Evolutionary conservation across 2,113 vertebrate species (phyloP).

Genomic region (Sisor rabdophorus): DNA sequence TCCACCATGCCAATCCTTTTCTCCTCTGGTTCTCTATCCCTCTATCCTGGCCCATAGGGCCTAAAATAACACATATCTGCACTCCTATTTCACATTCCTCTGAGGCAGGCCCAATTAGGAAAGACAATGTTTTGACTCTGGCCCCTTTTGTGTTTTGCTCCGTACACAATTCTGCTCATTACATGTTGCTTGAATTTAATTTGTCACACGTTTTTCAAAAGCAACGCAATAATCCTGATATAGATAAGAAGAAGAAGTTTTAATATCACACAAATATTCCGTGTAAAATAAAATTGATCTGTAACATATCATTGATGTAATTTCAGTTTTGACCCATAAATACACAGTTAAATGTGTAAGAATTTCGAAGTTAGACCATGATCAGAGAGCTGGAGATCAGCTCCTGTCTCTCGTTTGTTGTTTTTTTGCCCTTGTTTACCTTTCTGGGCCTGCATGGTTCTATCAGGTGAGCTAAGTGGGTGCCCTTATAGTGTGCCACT

Average conservation of each 20-base stretch:
- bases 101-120: conserved; percentile 28
- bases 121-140: conserved; percentile 51
- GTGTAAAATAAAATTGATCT: conserved; percentile 16
- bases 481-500: conserved; percentile 62
- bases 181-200: conserved; percentile 23
- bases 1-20: conserved; percentile 1
- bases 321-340: no score
- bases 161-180: conserved; percentile 25
- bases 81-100: conserved; percentile 33
- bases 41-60: conserved; percentile 26
- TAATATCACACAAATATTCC: neutral
- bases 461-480: conserved; percentile 62
- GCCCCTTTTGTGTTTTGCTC: conserved; percentile 26
- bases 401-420: conserved; percentile 13
- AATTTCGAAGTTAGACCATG: conserved; percentile 16
- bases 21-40: neutral
- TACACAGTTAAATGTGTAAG: no score
- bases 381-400: conserved; percentile 18
- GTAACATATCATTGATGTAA: conserved; percentile 50
- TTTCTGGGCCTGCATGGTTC: conserved; percentile 55
- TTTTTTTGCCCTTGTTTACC: conserved; percentile 36
- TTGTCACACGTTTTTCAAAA: conserved; percentile 11
- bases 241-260: neutral
- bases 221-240: neutral
- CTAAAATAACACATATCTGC: conserved; percentile 38